phyloP scores from a whole-genome alignment of 2,888 invertebrate species.

The Pyrrhia umbra region DNA sequence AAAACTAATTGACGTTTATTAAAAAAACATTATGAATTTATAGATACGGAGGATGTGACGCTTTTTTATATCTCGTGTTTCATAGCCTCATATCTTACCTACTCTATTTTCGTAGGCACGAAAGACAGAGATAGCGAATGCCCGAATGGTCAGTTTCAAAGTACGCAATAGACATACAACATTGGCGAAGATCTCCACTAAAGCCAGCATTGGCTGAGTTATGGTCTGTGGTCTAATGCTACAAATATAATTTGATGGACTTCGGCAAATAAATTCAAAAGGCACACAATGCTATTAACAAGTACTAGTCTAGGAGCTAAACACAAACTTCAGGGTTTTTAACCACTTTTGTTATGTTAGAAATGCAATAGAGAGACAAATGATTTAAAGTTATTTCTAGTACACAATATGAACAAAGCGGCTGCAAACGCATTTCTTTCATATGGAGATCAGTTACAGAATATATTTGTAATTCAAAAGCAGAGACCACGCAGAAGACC shows the following conservation, averaged over 20 bases:
- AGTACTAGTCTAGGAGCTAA: neutral
- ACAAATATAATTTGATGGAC: slow-evolving; percentile 2
- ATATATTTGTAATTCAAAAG: slow-evolving; percentile 55
- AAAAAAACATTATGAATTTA: slow-evolving; percentile 41
- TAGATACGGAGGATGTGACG: slow-evolving; percentile 50
- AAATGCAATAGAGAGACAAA: slow-evolving; percentile 1
- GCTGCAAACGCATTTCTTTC: slow-evolving; percentile 44
- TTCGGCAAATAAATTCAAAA: neutral
- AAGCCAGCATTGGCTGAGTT: neutral
- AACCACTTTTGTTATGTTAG: neutral
- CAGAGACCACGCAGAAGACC: slow-evolving; percentile 24
- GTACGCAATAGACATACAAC: neutral
- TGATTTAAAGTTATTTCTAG: slow-evolving; percentile 5
- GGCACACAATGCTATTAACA: neutral
- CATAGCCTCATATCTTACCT: slow-evolving; percentile 16
- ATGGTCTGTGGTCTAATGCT: slow-evolving; percentile 11
- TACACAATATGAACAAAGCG: slow-evolving; percentile 16
- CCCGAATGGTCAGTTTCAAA: slow-evolving; percentile 8
- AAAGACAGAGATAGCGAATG: slow-evolving; percentile 22
- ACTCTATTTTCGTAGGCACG: neutral
- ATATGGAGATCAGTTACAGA: slow-evolving; percentile 41
- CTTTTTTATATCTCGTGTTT: slow-evolving; percentile 37
- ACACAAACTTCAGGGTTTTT: neutral
- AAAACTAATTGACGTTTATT: slow-evolving; percentile 53
- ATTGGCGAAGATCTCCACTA: slow-evolving; percentile 20